phyloP scores from a whole-genome alignment of 1,140 invertebrate species.

The Thaumatotibia leucotreta region DNA sequence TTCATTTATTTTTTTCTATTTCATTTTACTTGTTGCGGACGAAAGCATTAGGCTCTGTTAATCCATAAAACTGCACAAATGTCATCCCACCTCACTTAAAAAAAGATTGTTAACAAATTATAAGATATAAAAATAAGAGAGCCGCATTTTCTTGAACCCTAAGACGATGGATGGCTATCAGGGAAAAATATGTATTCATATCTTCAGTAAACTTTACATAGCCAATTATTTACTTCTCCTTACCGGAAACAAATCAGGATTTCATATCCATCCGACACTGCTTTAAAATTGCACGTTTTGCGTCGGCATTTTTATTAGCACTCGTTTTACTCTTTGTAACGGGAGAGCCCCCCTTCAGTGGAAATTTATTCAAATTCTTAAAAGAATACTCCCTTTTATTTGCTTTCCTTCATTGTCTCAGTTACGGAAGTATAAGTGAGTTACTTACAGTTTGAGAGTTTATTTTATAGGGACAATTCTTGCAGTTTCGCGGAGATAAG shows the following conservation, averaged over 20 bases:
- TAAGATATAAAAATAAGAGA: too few species aligned
- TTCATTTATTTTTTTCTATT: too few species aligned
- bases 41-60: too few species aligned
- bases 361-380: constrained; percentile 69
- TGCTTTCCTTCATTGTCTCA: constrained; percentile 35
- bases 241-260: constrained; percentile 23
- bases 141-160: too few species aligned
- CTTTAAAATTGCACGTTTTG: constrained; percentile 54
- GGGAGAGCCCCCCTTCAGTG: constrained; percentile 39
- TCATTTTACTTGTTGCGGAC: too few species aligned
- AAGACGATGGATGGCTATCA: too few species aligned
- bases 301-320: constrained; percentile 63
- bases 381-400: constrained; percentile 55
- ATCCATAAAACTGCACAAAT: too few species aligned
- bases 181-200: too few species aligned
- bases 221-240: background rate
- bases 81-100: too few species aligned
- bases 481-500: background rate
- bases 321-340: constrained; percentile 61
- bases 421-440: constrained; percentile 52
- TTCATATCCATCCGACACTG: constrained; percentile 57
- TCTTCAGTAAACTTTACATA: too few species aligned
- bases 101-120: too few species aligned
- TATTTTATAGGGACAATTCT: background rate
- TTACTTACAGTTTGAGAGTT: constrained; percentile 39